phyloP scores from a whole-genome alignment of 2,888 invertebrate species.

The Phyto melanocephala region DNA sequence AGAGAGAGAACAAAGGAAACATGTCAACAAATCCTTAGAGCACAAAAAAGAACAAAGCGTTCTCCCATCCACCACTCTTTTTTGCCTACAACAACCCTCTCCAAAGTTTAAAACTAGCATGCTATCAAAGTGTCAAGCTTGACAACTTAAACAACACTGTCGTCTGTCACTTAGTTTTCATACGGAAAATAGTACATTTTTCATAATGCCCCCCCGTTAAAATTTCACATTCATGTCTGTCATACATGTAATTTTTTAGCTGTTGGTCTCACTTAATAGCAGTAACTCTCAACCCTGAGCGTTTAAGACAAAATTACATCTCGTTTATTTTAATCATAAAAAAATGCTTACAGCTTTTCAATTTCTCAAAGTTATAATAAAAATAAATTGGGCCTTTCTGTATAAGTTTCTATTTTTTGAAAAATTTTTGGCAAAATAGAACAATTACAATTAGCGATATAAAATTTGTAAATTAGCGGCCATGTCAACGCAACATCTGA shows the following conservation, averaged over 20 bases:
- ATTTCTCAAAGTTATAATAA: no score
- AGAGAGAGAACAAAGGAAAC: constrained; percentile 25
- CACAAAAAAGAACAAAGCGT: constrained; percentile 24
- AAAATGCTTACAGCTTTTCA: no score
- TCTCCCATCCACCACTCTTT: not conserved
- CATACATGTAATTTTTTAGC: constrained; percentile 7
- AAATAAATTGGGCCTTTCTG: no score
- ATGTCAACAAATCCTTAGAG: constrained; percentile 63
- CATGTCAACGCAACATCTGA: no score
- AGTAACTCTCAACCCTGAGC: no score
- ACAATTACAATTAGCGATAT: no score
- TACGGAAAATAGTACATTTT: not conserved
- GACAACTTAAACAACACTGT: constrained; percentile 65
- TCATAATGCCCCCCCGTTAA: not conserved
- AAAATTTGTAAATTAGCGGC: no score
- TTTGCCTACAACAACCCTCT: not conserved
- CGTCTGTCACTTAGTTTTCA: constrained; percentile 50
- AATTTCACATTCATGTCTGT: constrained; percentile 38
- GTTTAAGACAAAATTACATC: no score
- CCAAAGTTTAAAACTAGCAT: constrained; percentile 12
- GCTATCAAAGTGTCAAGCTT: constrained; percentile 53
- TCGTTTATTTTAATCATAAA: no score
- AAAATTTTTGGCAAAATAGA: no score
- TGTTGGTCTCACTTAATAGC: not conserved
- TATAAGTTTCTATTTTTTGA: no score